Evolutionary conservation across 1,140 invertebrate genomes (phyloP), one percentile per base, ranked within the genome.

Genomic region (Ditylenchus dipsaci): DNA sequence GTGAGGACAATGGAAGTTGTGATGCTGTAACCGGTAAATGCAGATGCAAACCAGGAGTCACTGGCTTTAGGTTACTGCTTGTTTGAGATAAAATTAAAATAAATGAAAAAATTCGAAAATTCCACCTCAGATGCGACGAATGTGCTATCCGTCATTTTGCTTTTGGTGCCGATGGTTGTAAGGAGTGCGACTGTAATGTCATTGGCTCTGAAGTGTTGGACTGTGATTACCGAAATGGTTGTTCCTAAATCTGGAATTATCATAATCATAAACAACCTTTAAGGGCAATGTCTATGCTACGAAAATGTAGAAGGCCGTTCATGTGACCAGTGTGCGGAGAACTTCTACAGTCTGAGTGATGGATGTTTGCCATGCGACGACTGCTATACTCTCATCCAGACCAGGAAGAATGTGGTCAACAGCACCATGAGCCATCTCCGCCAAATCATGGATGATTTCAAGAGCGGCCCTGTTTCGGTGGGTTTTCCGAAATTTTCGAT

Each of bases 261-360:
- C 47, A 5, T 7, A 7, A 15, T 38, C 11, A 23, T 38, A 11
- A 11, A 38, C 11, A 3, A 38, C 33, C 11, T 38, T 67, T 67
- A 15, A 65, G 78, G 93, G 5, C 86, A 88, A 45, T 99, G 95
- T 79, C 77, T 84, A 0, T 99, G 95, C 84, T 93, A 93, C 82
- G 88, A 91, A 75, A 92, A 95, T 82, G 92, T 97, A 0, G 93
- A 95, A 84, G 95, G 95, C 19, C 89, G 89, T 80, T 88, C 89
- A 33, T 99, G 95, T 84, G 88, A 91, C 84, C 89, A 89, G 87
- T 97, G 95, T 84, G 94, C 26, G 17, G 75, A 76, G 49, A 76
- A 76, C 58, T 43, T 47, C 33, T 77, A 62, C 73, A 53, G 67
- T 68, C 43, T 76, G 73, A 11, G 30, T 11, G 57, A 19, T 42